Evolutionary conservation across 2,113 vertebrate genomes (phyloP), one percentile per base, ranked within the genome.

Genomic region (Megalops atlanticus): DNA sequence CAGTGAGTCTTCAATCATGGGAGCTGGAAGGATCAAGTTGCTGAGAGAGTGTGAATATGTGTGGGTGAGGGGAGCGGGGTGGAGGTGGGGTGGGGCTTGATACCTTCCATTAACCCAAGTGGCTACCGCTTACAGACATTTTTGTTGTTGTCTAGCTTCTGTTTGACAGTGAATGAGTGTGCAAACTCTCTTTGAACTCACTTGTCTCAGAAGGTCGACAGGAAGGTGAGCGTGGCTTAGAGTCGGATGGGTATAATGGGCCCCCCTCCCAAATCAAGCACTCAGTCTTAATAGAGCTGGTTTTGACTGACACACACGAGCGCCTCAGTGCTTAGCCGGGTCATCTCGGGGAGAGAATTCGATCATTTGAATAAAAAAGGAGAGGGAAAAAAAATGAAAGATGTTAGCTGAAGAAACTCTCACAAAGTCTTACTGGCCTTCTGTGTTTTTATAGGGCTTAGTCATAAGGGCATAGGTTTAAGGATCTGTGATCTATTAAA

Each of bases 201-300:
- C 47, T 49, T 49, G 14, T 49, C 18, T 16, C 14, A 15, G 47
- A 49, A 92, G 90, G 88, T 89, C 81, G 83, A 82, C 83, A 12
- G 5, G 47, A 49, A 49, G 47, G 47, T 49, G 47, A 49, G 14
- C 24, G 49, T 2, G 49, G 18, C 49, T 24, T 54, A 21, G 18
- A 21, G 24, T 54, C 18, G 49, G 18, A 21, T 24, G 18, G 16
- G 49, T 54, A 21, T 49, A n/a, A n/a, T n/a, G n/a, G n/a, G n/a
- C n/a, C n/a, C n/a, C n/a, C n/a, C n/a, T n/a, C n/a, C n/a, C n/a
- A n/a, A n/a, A n/a, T n/a, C n/a, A n/a, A n/a, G n/a, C n/a, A n/a
- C n/a, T n/a, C n/a, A n/a, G n/a, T n/a, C n/a, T n/a, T n/a, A n/a
- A n/a, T n/a, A n/a, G n/a, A n/a, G n/a, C n/a, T n/a, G n/a, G n/a